Conservation (phyloP, 2,113 vertebrate species). For the Pelusios castaneus region DNA sequence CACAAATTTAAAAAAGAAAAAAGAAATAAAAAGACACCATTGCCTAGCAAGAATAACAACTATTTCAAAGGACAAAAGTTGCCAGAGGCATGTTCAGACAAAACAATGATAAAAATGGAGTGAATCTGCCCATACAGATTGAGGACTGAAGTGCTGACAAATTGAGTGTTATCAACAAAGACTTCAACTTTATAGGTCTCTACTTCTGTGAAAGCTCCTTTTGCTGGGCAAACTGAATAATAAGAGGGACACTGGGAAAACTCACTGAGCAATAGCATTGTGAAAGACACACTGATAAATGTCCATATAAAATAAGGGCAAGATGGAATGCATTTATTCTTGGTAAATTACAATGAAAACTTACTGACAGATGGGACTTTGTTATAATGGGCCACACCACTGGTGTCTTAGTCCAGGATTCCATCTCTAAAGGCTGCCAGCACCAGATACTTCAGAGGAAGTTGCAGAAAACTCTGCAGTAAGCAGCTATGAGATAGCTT, state of each 20-base stretch:
- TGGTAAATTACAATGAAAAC: accelerated
- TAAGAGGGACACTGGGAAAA: neutral
- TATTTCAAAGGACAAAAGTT: neutral
- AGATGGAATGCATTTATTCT: neutral
- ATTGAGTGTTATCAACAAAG: neutral
- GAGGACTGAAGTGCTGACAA: neutral
- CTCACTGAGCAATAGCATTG: neutral
- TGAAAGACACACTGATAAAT: neutral
- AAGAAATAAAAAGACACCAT: neutral
- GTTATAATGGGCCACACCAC: too few species aligned
- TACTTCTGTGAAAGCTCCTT: neutral
- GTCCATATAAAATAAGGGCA: neutral
- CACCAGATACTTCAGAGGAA: too few species aligned
- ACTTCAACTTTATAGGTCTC: neutral
- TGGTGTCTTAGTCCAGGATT: too few species aligned
- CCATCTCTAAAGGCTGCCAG: too few species aligned
- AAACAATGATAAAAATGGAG: neutral
- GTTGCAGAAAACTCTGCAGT: too few species aligned
- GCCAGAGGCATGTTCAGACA: neutral
- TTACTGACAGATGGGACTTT: neutral
- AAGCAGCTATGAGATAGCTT: too few species aligned
- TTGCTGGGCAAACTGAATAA: neutral
- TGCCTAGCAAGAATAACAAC: conserved; percentile 23
- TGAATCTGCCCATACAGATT: neutral
- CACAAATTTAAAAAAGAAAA: neutral